Evolutionary conservation across 1,140 invertebrate species (phyloP), one percentile per base, ranked within the genome.

Genomic region (Octopus sinensis): DNA sequence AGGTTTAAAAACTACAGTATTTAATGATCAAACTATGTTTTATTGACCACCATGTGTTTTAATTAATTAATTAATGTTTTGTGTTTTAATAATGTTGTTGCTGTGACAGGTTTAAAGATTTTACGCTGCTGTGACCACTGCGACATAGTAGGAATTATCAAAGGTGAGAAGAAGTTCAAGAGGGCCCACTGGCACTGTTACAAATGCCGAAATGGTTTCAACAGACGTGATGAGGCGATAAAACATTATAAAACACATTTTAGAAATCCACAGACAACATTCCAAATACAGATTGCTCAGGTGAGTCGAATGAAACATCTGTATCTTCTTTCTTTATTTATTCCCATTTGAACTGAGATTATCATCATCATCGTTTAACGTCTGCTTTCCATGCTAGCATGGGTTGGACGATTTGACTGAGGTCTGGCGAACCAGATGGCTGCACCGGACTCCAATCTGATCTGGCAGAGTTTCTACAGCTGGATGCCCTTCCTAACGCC

Each of bases 161-260:
- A 91, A 84, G 90, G 90, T 81, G 90, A 90, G 83, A 91, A 91
- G 83, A 89, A 89, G 78, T 91, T 91, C 83, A 91, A 91, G 84
- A 89, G 90, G 83, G 90, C 90, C 77, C 90, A 91, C 85, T 91
- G 90, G 90, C 90, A 91, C 82, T 91, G 90, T 83, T 91, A 91
- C 82, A 87, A 88, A 75, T 91, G 90, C 85, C 81, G 88, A 17
- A 91, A 91, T 87, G 90, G 90, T 4, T 91, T 91, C 83, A 90
- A 90, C 80, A 83, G 90, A 76, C 82, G 90, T 79, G 90, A 91
- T 84, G 90, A 91, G 78, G 90, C 90, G 9, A 88, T 91, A 68
- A 91, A 91, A 86, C 90, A 91, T 83, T 91, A 90, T 80, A 90
- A 89, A 84, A 91, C 90, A 43, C 90, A 91, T 80, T 91, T 91